phyloP scores from a whole-genome alignment of 2,888 invertebrate species.

The Scaptomyza reducta region DNA sequence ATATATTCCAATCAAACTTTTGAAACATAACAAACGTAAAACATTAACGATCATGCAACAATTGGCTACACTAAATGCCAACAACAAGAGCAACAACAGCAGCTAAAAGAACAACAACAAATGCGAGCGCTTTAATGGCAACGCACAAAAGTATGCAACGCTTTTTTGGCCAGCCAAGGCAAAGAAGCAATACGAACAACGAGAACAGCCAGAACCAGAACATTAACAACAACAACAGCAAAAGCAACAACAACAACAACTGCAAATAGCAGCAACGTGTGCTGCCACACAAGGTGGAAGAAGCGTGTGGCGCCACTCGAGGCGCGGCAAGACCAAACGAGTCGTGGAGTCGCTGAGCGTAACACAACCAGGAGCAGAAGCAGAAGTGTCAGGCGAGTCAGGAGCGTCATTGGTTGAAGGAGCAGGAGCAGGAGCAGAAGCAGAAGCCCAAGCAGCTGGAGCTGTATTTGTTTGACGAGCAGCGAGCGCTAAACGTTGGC shows the following conservation, averaged over 20 bases:
- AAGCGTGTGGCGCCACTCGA: slow-evolving; percentile 19
- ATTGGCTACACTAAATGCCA: slow-evolving; percentile 43
- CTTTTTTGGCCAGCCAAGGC: slow-evolving; percentile 42
- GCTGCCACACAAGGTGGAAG: slow-evolving; percentile 45
- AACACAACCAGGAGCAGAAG: neutral
- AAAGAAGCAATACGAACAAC: slow-evolving; percentile 1
- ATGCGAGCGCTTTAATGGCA: slow-evolving; percentile 50
- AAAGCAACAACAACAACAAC: slow-evolving; percentile 4
- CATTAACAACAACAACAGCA: neutral
- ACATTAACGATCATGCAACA: slow-evolving; percentile 35
- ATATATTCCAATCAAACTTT: slow-evolving; percentile 7
- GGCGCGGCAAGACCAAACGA: slow-evolving; percentile 18
- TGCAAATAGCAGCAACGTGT: slow-evolving; percentile 50
- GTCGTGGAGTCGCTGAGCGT: neutral
- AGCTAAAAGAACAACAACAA: slow-evolving; percentile 9
- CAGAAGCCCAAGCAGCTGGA: slow-evolving; percentile 12
- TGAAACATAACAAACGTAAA: too few species aligned
- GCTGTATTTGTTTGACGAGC: slow-evolving; percentile 35
- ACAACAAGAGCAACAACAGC: slow-evolving; percentile 4
- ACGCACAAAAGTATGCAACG: slow-evolving; percentile 62
- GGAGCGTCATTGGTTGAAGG: neutral
- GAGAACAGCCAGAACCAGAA: slow-evolving; percentile 16
- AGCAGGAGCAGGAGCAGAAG: slow-evolving; percentile 2
- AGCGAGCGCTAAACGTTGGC: slow-evolving; percentile 71
- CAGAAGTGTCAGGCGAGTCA: neutral